Evolutionary conservation across 1,140 invertebrate genomes (phyloP), one percentile per base, ranked within the genome.

Genomic region (Amphibalanus amphitrite): DNA sequence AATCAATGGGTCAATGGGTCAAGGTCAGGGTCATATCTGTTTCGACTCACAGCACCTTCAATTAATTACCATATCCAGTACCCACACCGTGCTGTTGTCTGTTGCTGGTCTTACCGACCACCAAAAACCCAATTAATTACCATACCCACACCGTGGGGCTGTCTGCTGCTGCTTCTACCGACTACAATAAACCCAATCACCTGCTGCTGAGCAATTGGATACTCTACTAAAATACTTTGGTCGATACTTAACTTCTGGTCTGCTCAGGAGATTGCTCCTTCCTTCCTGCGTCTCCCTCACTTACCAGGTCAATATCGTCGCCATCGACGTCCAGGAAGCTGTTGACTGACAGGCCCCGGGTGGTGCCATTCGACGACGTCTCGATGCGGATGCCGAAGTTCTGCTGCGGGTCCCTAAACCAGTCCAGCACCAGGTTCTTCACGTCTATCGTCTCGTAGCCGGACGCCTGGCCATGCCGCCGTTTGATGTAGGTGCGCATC

Each of bases 381-480:
- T 88, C 89, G 38, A 91, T 81, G 0, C 88, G 84, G 71, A 93
- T 85, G 10, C 89, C 90, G 70, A 89, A 83, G 75, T 88, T 89
- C 71, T 88, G 86, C 67, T 85, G 81, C 0, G 87, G 86, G 75
- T 86, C 83, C 67, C 85, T 86, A 78, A 89, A 87, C 87, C 90
- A 91, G 59, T 89, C 86, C 65, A 84, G 82, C 1, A 92, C 85
- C 78, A 90, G 85, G n/a, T 84, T 83, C n/a, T 86, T 87, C 0
- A 92, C 81, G 75, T 92, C 89, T 20, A 92, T 72, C 33, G 71
- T 70, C 29, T 71, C 73, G 38, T 38, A 38, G 6, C 38, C 38
- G 17, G n/a, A n/a, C n/a, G 6, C 17, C 6, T 38, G 38, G 38
- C 17, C 17, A 38, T 38, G 38, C 6, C 17, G 38, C 38, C 38